A percentile compares a stretch with the other conserved stretches of the same genome.
phyloP scores from a whole-genome alignment of 64 coral and sea anemone species.

The Dendronephthya gigantea region DNA sequence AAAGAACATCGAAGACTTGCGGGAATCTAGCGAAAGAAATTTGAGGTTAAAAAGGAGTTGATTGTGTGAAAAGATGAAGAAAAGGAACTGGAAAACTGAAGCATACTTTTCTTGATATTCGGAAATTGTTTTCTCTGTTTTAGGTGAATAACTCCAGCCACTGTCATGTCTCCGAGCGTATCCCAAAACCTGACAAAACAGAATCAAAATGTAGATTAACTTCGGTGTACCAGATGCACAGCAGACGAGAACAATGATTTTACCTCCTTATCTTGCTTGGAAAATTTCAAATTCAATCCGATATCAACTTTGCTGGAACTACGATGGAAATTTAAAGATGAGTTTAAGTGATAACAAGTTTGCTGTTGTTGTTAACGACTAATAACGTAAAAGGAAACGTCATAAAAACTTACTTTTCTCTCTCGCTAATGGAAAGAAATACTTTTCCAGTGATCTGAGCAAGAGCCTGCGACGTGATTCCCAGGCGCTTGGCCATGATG shows the following conservation, averaged over 20 bases:
- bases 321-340: neutral
- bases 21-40: conserved; percentile 59
- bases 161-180: conserved; percentile 54
- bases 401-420: conserved; percentile 41
- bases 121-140: conserved; percentile 50
- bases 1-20: conserved; percentile 68
- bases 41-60: neutral
- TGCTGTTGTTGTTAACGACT: no score
- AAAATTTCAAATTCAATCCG: conserved; percentile 85
- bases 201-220: neutral
- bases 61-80: neutral
- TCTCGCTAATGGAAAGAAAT: conserved; percentile 49
- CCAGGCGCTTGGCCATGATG: conserved; percentile 60
- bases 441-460: conserved; percentile 70
- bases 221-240: neutral
- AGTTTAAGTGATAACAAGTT: no score
- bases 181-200: conserved; percentile 57
- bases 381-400: no score
- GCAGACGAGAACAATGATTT: neutral
- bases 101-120: conserved; percentile 66
- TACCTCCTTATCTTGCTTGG: conserved; percentile 91
- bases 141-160: conserved; percentile 62
- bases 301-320: conserved; percentile 67
- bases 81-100: neutral
- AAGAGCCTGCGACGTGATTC: conserved; percentile 46